Percentiles rank a stretch among this genome's conserved stretches.
Conservation (phyloP, 2,797 vertebrate genomes). For the Borostomias antarcticus region DNA sequence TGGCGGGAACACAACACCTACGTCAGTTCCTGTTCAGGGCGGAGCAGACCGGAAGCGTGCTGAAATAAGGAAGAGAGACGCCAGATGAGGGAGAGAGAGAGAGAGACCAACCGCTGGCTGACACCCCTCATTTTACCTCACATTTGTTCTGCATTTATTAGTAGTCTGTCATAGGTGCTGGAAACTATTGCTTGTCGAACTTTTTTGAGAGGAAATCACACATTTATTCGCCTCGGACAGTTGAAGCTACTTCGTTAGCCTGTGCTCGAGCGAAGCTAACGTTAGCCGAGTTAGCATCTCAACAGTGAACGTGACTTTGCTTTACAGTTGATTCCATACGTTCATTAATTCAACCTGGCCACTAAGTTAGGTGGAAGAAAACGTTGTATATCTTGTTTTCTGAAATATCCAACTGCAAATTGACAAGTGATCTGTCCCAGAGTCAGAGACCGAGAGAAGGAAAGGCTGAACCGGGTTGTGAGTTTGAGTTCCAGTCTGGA, state of each 20-base stretch:
- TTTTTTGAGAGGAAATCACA: background rate
- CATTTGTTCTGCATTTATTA: background rate
- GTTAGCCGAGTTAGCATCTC: background rate
- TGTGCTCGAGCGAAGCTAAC: background rate
- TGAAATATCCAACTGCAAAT: too few relatives aligned
- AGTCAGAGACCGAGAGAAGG: constrained; percentile 15
- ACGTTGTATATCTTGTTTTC: too few relatives aligned
- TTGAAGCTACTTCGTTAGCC: constrained; percentile 1
- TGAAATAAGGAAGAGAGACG: constrained; percentile 44
- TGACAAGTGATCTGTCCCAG: too few relatives aligned
- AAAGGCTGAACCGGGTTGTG: constrained; percentile 6
- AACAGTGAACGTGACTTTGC: too few relatives aligned
- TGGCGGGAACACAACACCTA: background rate
- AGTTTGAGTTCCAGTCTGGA: constrained; percentile 9
- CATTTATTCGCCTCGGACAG: background rate
- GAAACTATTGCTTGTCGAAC: background rate
- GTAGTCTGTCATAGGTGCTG: background rate
- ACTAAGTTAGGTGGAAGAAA: too few relatives aligned
- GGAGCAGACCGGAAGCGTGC: constrained; percentile 49
- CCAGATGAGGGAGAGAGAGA: background rate
- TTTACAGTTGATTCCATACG: too few relatives aligned
- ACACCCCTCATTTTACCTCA: background rate
- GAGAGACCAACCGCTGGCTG: background rate
- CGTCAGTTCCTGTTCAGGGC: constrained; percentile 46
- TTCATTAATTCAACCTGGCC: too few relatives aligned